Base-by-base conservation (phyloP, 2,113 vertebrate genomes). In the Fulica atra region DNA sequence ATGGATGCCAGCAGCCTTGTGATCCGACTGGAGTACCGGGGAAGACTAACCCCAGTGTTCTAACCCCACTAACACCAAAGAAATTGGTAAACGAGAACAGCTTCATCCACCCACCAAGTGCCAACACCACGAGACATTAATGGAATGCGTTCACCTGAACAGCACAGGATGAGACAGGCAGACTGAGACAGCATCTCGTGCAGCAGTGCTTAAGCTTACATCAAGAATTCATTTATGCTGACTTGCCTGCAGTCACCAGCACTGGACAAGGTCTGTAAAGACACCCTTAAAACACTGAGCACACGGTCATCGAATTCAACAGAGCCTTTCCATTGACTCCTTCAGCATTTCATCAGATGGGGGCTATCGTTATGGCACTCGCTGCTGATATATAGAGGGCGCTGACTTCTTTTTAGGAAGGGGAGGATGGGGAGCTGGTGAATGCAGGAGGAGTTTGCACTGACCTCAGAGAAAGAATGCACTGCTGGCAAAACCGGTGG, bases 401-500 rank as follows among this genome's bases (percentile, higher is more conserved):
- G 0, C 0, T 48, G 46, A 46, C 35, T 66, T 57, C 2, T 19
- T n/a, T 54, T 63, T n/a, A 46, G 74, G 35, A 28, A 33, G 25
- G 48, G 29, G 44, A 38, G 3, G 29, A n/a, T 1, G 0, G 48
- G 35, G 82, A 89, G 50, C 68, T 19, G 1, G 48, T 0, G 0
- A 69, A 13, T 15, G 5, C 16, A 6, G 44, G 24, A 53, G 50
- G 31, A 42, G 29, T 4, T 23, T 21, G 81, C 68, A 77, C 98
- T 98, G 97, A 99, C 99, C 98, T 98, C 86, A 99, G 76, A 26
- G 95, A 81, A 29, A 97, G 92, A 33, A 99, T 98, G 89, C 99
- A 99, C 53, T 97, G 97, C 95, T 98, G 98, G 95, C 99, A 99
- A 96, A 99, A 99, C 23, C 99, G 98, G 97, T 99, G 99, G 23